These are phyloP conservation scores for Oriolus oriolus DNA, from an alignment of 2,113 vertebrate genomes.

Conservation along the genomic window DNA sequence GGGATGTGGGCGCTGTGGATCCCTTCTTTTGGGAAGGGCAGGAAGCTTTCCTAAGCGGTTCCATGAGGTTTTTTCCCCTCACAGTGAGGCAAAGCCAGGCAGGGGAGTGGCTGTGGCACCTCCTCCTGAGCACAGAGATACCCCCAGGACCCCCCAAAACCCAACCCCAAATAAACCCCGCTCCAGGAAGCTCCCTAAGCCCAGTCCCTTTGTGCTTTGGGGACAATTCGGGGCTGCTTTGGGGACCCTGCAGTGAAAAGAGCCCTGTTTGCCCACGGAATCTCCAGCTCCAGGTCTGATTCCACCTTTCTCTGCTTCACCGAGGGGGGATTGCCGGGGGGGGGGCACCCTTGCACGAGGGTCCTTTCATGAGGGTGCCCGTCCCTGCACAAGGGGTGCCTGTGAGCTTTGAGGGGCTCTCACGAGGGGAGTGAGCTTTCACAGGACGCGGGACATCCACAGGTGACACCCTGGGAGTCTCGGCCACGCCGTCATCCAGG, in stretches of 20 bases:
- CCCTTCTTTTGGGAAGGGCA: not conserved
- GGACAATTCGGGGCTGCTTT: not conserved
- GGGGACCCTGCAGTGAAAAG: not conserved
- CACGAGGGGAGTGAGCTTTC: not conserved
- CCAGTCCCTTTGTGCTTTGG: not conserved
- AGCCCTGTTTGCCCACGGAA: not conserved
- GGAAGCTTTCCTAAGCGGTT: not conserved
- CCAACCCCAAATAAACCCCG: not conserved
- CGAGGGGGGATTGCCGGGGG: accelerated
- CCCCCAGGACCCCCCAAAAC: not conserved
- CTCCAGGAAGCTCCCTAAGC: no score
- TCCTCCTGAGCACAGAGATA: no score
- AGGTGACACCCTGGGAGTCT: not conserved
- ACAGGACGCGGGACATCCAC: accelerated
- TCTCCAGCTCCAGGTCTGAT: not conserved
- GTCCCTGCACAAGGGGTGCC: accelerated
- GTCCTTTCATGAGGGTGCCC: no score
- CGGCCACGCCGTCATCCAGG: not conserved
- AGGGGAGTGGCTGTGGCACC: not conserved
- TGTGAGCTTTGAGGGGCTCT: not conserved
- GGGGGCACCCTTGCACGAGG: not conserved
- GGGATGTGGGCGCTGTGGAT: accelerated
- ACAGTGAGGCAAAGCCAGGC: accelerated
- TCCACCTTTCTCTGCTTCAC: not conserved
- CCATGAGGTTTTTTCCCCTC: accelerated